Conservation (phyloP, 23 tunicate species). For the Phallusia fumigata region DNA sequence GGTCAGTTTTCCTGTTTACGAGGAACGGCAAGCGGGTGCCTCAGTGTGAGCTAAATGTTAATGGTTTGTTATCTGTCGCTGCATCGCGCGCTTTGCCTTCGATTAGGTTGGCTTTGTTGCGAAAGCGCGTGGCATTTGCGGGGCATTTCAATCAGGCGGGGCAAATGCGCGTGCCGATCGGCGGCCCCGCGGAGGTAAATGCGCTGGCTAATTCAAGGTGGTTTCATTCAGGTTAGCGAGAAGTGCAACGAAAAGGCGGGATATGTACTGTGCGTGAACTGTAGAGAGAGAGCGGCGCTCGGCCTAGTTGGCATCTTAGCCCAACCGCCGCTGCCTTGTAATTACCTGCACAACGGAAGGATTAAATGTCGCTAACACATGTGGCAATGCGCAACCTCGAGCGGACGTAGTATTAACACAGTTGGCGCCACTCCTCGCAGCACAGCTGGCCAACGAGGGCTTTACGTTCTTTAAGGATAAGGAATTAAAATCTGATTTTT, state of each 20-base stretch:
- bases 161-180: too few relatives aligned
- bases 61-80: background rate
- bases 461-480: too few relatives aligned
- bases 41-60: background rate
- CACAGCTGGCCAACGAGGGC: background rate
- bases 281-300: background rate
- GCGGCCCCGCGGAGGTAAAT: background rate
- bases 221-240: background rate
- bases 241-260: background rate
- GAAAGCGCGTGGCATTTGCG: background rate
- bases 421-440: too few relatives aligned
- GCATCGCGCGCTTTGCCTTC: slow-evolving; percentile 1
- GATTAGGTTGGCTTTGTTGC: slow-evolving; percentile 13
- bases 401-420: background rate
- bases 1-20: slow-evolving; percentile 45
- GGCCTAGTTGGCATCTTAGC: slow-evolving; percentile 7
- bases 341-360: background rate
- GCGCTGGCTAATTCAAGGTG: background rate
- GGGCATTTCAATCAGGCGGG: background rate
- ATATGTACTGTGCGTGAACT: too few relatives aligned
- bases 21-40: slow-evolving; percentile 3
- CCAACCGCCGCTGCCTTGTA: background rate
- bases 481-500: too few relatives aligned
- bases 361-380: background rate
- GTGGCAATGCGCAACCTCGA: background rate